Evolutionary conservation across 2,888 invertebrate species (phyloP).

Genomic region (Patella ulyssiponensis): DNA sequence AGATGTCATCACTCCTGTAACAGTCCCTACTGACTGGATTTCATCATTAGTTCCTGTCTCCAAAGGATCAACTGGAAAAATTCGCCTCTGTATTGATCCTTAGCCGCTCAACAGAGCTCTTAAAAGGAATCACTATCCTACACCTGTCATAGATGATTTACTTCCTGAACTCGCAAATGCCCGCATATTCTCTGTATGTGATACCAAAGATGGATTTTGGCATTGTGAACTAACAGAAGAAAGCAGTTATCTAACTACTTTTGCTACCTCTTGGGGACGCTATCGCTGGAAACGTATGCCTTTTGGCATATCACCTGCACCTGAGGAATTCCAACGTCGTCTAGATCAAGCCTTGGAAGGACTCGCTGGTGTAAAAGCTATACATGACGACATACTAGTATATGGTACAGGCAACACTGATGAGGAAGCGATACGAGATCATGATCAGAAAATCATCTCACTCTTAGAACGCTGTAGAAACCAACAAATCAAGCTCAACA

Average conservation of each 20-base stretch:
- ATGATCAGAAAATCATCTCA: too few relatives aligned
- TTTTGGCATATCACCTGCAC: constrained; percentile 36
- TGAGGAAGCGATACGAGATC: constrained; percentile 23
- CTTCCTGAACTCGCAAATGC: too few relatives aligned
- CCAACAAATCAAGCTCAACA: constrained; percentile 31
- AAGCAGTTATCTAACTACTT: constrained; percentile 37
- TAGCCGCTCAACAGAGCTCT: constrained; percentile 35
- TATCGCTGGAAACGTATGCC: too few relatives aligned
- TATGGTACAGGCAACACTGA: constrained; percentile 31
- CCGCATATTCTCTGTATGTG: constrained; percentile 18
- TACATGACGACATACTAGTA: constrained; percentile 35
- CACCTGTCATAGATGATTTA: constrained; percentile 22
- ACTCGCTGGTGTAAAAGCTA: constrained; percentile 25
- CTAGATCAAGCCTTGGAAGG: constrained; percentile 25
- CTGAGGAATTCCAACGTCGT: constrained; percentile 41
- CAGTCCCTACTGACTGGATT: too few relatives aligned
- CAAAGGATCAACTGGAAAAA: constrained; percentile 20
- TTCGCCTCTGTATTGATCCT: constrained; percentile 38
- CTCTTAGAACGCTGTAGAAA: constrained; percentile 3
- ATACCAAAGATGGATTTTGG: constrained; percentile 36
- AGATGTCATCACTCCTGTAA: constrained; percentile 27
- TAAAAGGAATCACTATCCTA: constrained; percentile 29
- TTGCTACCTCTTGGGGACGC: constrained; percentile 42
- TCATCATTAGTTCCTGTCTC: constrained; percentile 32
- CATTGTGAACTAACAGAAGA: constrained; percentile 30